Base-by-base conservation (phyloP, 92 coral and sea anemone species). In the Actinostola sp. region DNA sequence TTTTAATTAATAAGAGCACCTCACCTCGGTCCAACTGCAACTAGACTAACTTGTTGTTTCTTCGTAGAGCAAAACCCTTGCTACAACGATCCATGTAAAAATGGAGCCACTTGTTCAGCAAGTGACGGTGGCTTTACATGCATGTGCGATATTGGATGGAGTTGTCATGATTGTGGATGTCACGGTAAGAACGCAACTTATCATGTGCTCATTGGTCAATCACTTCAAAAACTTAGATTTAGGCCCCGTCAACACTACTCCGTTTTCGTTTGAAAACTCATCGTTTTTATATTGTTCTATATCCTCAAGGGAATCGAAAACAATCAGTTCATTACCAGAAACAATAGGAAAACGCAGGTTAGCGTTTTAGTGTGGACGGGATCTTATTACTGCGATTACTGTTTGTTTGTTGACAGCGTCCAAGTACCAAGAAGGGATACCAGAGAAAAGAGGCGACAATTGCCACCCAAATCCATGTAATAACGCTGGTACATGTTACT, bases 151-250 rank as follows among this genome's bases (percentile, higher is more conserved):
- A 63, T 84, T 20, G 89, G 80, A 31, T 94, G 98, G 98, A 63
- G 58, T 54, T 94, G 98, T 41, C 78, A 59, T 26, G 97, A 94
- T 72, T 94, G 98, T 41, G 72, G 88, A 27, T 94, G 98, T 45
- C 84, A 69, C 50, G 92, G 98, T 93, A 88, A 72, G 54, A 43
- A 44, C 20, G 17, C 21, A 54, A 36, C 42, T 4, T 36, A 4
- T 36, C 42, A 4, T 36, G 42, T 36, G 6, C 11, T 36, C 11
- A 4, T 36, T 36, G n/a, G n/a, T n/a, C n/a, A n/a, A n/a, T n/a
- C n/a, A n/a, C n/a, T n/a, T n/a, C n/a, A n/a, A n/a, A n/a, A n/a
- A n/a, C n/a, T n/a, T n/a, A n/a, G n/a, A n/a, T n/a, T n/a, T n/a
- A n/a, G n/a, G n/a, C n/a, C n/a, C n/a, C n/a, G n/a, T n/a, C n/a